Evolutionary conservation across 2,888 invertebrate species (phyloP).

Genomic region (Machimus rusticus): DNA sequence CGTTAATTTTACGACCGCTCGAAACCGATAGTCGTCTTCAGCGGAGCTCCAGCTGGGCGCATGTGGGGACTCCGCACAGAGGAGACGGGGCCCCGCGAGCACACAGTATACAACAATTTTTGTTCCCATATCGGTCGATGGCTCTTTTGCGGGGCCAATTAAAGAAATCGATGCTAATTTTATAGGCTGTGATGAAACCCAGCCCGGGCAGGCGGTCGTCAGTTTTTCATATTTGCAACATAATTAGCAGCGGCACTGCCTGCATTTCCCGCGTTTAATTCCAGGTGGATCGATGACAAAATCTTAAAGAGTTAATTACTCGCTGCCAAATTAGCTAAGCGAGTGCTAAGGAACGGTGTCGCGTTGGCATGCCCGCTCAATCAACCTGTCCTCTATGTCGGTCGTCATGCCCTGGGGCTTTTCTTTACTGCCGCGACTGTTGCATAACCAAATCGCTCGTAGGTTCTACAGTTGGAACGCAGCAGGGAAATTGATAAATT

Average conservation of each 20-base stretch:
- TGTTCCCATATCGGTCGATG: neutral
- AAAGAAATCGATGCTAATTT: conserved; percentile 2
- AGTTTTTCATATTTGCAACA: neutral
- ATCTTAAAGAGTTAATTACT: neutral
- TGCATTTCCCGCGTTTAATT: neutral
- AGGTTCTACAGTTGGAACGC: neutral
- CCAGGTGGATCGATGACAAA: neutral
- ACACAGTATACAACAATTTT: neutral
- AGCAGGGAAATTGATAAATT: neutral
- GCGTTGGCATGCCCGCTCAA: neutral
- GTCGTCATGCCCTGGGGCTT: neutral
- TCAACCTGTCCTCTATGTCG: neutral
- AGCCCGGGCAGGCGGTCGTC: neutral
- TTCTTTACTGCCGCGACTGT: neutral
- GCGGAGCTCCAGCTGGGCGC: conserved; percentile 1
- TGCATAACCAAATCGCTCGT: neutral
- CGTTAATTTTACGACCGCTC: conserved; percentile 14
- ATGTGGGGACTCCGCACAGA: neutral
- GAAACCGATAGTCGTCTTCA: neutral
- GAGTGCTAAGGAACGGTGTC: neutral
- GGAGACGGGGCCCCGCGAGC: neutral
- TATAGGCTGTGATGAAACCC: conserved; percentile 6
- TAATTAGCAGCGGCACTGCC: neutral
- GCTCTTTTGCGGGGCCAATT: neutral
- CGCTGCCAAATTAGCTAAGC: neutral